A percentile compares a stretch with the other conserved stretches of the same genome.
These are phyloP conservation scores for Lycocorax pyrrhopterus DNA, from an alignment of 2,113 vertebrate genomes.

Conservation along the genomic window DNA sequence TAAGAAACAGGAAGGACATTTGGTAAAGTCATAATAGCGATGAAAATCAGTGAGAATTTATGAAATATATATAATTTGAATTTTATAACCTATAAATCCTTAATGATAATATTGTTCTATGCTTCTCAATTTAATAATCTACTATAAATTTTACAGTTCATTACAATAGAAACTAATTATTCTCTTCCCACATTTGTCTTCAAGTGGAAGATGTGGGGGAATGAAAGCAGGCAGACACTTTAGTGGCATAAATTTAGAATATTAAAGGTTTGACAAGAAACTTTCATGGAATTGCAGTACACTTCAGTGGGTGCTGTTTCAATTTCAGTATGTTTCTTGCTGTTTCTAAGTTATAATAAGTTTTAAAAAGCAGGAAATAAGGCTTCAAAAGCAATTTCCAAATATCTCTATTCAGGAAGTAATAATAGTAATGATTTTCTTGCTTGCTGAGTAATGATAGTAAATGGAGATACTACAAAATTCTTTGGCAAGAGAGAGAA, in stretches of 20 bases:
- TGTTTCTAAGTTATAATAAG: not conserved
- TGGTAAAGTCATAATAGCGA: not conserved
- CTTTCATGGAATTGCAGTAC: not conserved
- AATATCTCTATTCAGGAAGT: not conserved
- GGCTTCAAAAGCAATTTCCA: not conserved
- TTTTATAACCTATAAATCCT: conserved; percentile 56
- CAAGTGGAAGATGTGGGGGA: not conserved
- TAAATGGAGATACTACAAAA: not conserved
- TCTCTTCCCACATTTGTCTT: conserved; percentile 44
- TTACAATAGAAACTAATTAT: conserved; percentile 57
- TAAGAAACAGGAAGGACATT: conserved; percentile 8
- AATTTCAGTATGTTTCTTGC: not conserved
- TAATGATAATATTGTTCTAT: conserved; percentile 59
- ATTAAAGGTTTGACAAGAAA: not conserved
- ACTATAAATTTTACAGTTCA: conserved; percentile 40
- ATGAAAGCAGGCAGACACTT: conserved; percentile 9
- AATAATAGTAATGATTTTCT: not conserved
- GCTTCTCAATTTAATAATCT: conserved; percentile 41
- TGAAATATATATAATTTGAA: conserved; percentile 47
- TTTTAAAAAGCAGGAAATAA: not conserved
- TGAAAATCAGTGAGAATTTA: conserved; percentile 31
- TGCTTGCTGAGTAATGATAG: not conserved
- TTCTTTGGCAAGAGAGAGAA: not conserved
- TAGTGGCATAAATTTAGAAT: not conserved
- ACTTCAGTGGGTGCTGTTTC: not conserved